A percentile compares a stretch with the other conserved stretches of the same genome.
phyloP scores from a whole-genome alignment of 2,888 invertebrate species.

The Chrysina gloriosa region DNA sequence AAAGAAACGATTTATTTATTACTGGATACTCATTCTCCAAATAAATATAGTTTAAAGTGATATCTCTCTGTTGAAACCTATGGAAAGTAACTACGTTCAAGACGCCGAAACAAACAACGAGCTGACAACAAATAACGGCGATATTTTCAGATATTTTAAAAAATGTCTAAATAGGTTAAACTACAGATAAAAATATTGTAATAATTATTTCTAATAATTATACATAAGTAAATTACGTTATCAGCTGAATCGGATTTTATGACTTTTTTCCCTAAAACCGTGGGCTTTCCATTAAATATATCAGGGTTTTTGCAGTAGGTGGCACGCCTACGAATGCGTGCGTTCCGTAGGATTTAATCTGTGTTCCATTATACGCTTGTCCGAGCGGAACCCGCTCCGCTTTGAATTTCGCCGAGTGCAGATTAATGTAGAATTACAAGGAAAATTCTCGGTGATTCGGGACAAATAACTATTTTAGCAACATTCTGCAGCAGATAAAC shows the following conservation, averaged over 20 bases:
- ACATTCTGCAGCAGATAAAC: constrained; percentile 14
- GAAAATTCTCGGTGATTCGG: constrained; percentile 59
- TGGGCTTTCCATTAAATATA: constrained; percentile 26
- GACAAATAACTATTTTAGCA: constrained; percentile 50
- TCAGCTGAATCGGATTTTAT: neutral
- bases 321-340: constrained; percentile 51
- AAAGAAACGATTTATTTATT: too few relatives aligned
- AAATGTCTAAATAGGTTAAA: too few relatives aligned
- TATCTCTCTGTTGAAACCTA: too few relatives aligned
- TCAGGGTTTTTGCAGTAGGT: constrained; percentile 31
- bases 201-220: neutral
- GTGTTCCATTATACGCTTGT: constrained; percentile 69
- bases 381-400: constrained; percentile 67
- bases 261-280: neutral
- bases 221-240: neutral
- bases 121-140: too few relatives aligned
- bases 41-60: too few relatives aligned
- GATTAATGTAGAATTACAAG: constrained; percentile 68
- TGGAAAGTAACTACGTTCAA: too few relatives aligned
- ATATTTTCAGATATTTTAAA: too few relatives aligned
- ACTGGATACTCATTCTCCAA: too few relatives aligned
- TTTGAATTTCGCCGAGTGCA: constrained; percentile 65
- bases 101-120: too few relatives aligned
- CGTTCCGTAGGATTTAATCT: constrained; percentile 67
- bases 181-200: too few relatives aligned